These are phyloP conservation scores for Balaenoptera acutorostrata DNA, from an alignment of 2,113 vertebrate species.

Conservation along the genomic window DNA sequence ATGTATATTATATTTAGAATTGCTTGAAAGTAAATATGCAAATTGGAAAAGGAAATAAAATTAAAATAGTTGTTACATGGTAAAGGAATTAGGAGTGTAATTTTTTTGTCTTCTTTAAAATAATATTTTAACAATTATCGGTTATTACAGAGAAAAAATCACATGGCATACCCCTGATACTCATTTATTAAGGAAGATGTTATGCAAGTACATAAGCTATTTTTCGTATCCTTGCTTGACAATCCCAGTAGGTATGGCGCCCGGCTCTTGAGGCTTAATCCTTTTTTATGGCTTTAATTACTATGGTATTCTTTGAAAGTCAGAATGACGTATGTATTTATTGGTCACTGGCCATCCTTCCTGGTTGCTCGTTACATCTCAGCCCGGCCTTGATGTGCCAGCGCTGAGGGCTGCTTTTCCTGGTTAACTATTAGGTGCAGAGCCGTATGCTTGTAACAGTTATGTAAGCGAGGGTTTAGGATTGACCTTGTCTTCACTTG, in stretches of 20 bases:
- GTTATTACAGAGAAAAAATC: background rate
- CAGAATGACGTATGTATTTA: background rate
- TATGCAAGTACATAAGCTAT: background rate
- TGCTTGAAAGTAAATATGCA: background rate
- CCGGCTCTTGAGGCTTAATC: background rate
- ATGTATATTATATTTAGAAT: background rate
- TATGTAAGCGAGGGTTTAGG: background rate
- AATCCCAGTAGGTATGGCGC: background rate
- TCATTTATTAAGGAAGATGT: background rate
- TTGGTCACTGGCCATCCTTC: background rate
- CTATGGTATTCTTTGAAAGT: background rate
- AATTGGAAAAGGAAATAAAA: background rate
- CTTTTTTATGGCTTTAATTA: background rate
- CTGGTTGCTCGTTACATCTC: background rate
- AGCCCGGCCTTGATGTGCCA: background rate
- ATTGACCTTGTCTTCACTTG: background rate
- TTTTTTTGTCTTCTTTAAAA: background rate
- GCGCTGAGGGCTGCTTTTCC: background rate
- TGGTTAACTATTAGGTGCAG: background rate
- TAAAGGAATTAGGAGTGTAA: background rate
- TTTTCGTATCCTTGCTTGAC: background rate
- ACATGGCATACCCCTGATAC: background rate
- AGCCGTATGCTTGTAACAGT: background rate
- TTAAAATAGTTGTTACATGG: background rate
- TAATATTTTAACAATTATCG: background rate